Base-by-base conservation (phyloP, 2,113 vertebrate genomes). In the Elephas maximus region DNA sequence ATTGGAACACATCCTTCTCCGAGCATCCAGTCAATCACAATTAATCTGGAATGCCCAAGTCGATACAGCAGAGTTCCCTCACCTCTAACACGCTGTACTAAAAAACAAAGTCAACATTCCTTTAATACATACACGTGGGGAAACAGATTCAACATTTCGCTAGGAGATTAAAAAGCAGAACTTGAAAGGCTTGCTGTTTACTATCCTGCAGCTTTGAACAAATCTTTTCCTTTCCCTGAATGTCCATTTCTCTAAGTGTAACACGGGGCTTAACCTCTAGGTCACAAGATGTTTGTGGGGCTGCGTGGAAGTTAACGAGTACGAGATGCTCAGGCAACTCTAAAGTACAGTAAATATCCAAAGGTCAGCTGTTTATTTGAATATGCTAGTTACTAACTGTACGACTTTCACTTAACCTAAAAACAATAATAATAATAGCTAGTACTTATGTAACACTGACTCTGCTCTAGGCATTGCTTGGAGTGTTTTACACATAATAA, bases 101-200 rank as follows among this genome's bases (percentile, higher is more conserved):
- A 65, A 57, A 81, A 71, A 65, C 33, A 67, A 79, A 74, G 26
- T 14, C 41, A 33, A 23, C 33, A 26, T 41, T 33, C 26, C 73
- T 69, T 69, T 23, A 12, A 76, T 26, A 33, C 3, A 53, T 0
- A 0, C 20, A 30, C 3, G 6, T 8, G 53, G 17, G 14, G 2
- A 63, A 33, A 30, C 18, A 51, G 41, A 37, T 26, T 41, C 57
- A 10, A 41, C 24, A 26, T 33, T 33, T 37, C 44, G 53, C 26
- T 8, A 23, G 17, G 57, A 76, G 8, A 73, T 26, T 41, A 33
- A 63, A 53, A 41, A 63, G 8, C 23, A 41, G 28, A 89, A 82
- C 21, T 21, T 33, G 20, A 67, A 67, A 53, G 11, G 14, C 65
- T 62, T n/a, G 1, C 6, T 69, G 33, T 45, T 57, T 6, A 37